Evolutionary conservation across 1,140 invertebrate genomes (phyloP).

Genomic region (Phthorimaea operculella): DNA sequence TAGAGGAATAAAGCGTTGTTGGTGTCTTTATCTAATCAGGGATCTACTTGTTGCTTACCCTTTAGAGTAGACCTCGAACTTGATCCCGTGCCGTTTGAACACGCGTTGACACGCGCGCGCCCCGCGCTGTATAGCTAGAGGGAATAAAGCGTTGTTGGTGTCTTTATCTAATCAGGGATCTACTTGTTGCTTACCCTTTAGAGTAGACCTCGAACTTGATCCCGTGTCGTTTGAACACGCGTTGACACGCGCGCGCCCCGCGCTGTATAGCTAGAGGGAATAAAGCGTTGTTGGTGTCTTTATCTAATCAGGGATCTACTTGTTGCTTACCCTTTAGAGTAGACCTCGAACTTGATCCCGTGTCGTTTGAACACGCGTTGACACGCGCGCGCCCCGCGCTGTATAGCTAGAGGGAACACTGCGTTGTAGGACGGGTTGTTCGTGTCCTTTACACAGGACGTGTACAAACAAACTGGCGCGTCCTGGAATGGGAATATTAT

Average conservation of each 20-base stretch:
- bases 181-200: constrained; percentile 80
- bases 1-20: constrained; percentile 76
- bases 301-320: too few species aligned
- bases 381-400: constrained; percentile 80
- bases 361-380: constrained; percentile 86
- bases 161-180: too few species aligned
- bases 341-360: constrained; percentile 87
- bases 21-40: too few species aligned
- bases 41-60: constrained; percentile 75
- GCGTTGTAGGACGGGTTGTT: constrained; percentile 91
- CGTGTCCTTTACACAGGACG: constrained; percentile 82
- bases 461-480: constrained; percentile 80
- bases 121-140: constrained; percentile 80
- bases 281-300: constrained; percentile 64
- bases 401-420: constrained; percentile 79
- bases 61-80: constrained; percentile 90
- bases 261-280: constrained; percentile 82
- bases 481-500: constrained; percentile 69
- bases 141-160: constrained; percentile 74
- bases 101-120: constrained; percentile 80
- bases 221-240: constrained; percentile 85
- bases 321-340: constrained; percentile 85
- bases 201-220: constrained; percentile 91
- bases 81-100: constrained; percentile 86
- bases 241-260: constrained; percentile 78